These are phyloP conservation scores for Ophion slaviceki DNA, from an alignment of 2,888 invertebrate genomes.

Conservation along the genomic window DNA sequence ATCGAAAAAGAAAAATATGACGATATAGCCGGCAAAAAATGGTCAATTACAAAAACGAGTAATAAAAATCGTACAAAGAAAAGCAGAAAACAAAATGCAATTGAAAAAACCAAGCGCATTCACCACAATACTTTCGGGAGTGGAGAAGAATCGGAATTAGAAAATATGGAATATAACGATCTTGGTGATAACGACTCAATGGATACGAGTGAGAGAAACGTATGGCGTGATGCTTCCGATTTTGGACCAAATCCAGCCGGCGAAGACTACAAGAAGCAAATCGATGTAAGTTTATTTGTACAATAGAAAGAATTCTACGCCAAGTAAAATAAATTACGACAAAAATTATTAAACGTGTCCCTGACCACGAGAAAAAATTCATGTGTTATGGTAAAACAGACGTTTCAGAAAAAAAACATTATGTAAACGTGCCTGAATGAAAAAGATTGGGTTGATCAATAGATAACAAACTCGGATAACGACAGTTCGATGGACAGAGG, in stretches of 20 bases:
- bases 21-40: slow-evolving; percentile 21
- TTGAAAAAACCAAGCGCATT: slow-evolving; percentile 23
- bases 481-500: slow-evolving; percentile 20
- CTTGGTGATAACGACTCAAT: slow-evolving; percentile 32
- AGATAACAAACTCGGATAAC: slow-evolving; percentile 21
- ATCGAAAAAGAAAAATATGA: slow-evolving; percentile 21
- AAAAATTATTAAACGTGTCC: slow-evolving; percentile 26
- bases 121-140: slow-evolving; percentile 25
- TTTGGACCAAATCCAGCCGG: slow-evolving; percentile 24
- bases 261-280: slow-evolving; percentile 30
- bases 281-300: slow-evolving; percentile 31
- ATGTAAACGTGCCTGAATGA: slow-evolving; percentile 22
- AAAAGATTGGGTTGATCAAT: slow-evolving; percentile 19
- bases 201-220: slow-evolving; percentile 27
- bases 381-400: slow-evolving; percentile 23
- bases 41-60: slow-evolving; percentile 32
- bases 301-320: slow-evolving; percentile 34
- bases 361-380: slow-evolving; percentile 19
- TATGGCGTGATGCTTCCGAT: slow-evolving; percentile 29
- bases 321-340: slow-evolving; percentile 26
- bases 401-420: slow-evolving; percentile 14
- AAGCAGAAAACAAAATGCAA: slow-evolving; percentile 24
- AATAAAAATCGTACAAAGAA: slow-evolving; percentile 26
- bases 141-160: slow-evolving; percentile 24
- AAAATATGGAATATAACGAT: slow-evolving; percentile 28